Evolutionary conservation across 2,888 invertebrate species (phyloP).

Genomic region (Allygus modestus): DNA sequence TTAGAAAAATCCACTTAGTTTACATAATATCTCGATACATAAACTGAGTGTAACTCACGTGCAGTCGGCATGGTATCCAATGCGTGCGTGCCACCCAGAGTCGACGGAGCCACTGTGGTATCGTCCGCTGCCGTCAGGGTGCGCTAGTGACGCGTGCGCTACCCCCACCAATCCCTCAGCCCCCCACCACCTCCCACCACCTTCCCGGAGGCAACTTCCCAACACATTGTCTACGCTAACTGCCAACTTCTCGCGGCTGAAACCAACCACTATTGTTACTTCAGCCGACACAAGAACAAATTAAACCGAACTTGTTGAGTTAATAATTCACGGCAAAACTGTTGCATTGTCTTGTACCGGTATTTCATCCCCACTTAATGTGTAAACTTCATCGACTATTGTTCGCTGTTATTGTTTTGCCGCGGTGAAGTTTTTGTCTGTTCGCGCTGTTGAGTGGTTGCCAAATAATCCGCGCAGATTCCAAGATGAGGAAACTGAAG

Average conservation of each 20-base stretch:
- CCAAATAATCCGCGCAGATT: neutral
- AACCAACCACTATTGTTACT: slow-evolving; percentile 44
- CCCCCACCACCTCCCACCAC: slow-evolving; percentile 10
- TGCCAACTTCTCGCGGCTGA: slow-evolving; percentile 45
- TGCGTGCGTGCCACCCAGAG: neutral
- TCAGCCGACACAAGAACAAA: slow-evolving; percentile 49
- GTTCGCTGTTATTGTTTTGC: slow-evolving; percentile 35
- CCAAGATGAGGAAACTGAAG: slow-evolving; percentile 21
- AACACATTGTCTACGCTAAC: slow-evolving; percentile 43
- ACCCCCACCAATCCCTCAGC: slow-evolving; percentile 7
- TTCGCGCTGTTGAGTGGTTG: neutral
- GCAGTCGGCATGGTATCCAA: slow-evolving; percentile 43
- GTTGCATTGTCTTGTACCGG: slow-evolving; percentile 54
- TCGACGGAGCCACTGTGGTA: neutral
- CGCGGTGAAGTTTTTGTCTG: slow-evolving; percentile 31
- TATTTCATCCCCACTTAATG: slow-evolving; percentile 38
- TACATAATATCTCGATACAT: too few species aligned
- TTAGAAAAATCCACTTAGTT: too few species aligned
- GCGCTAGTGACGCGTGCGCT: slow-evolving; percentile 19
- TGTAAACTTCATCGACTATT: slow-evolving; percentile 49
- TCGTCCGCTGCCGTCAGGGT: neutral
- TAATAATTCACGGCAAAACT: slow-evolving; percentile 57
- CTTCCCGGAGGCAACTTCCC: slow-evolving; percentile 30
- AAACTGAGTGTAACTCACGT: neutral
- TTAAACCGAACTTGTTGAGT: slow-evolving; percentile 58